phyloP scores from a whole-genome alignment of 2,888 invertebrate genomes.

The Heliconius charithonia region DNA sequence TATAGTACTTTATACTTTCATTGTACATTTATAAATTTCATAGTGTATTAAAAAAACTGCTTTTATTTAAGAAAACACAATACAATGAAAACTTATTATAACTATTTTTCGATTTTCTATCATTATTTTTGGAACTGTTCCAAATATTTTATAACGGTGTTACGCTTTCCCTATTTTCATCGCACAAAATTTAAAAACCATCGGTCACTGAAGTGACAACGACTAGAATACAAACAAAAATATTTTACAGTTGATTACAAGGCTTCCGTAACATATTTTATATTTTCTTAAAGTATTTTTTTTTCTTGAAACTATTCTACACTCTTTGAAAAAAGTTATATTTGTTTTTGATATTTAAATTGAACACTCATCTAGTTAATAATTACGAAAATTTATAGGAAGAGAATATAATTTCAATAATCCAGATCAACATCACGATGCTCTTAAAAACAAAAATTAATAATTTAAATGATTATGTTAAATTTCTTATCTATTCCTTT shows the following conservation, averaged over 20 bases:
- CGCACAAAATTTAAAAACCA: conserved; percentile 82
- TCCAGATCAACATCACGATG: too few species aligned
- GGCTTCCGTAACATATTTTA: conserved; percentile 53
- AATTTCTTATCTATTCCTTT: too few species aligned
- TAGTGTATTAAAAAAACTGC: too few species aligned
- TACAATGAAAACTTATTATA: conserved; percentile 55
- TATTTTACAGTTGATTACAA: conserved; percentile 81
- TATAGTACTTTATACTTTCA: too few species aligned
- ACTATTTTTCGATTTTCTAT: conserved; percentile 73
- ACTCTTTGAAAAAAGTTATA: too few species aligned
- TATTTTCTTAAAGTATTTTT: not conserved
- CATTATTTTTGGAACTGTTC: conserved; percentile 76
- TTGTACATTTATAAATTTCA: too few species aligned
- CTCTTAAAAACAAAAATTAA: too few species aligned
- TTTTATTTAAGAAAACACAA: conserved; percentile 45
- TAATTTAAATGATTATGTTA: too few species aligned
- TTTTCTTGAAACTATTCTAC: not conserved
- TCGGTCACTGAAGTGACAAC: conserved; percentile 82
- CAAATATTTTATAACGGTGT: conserved; percentile 78
- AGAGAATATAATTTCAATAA: too few species aligned
- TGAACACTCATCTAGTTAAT: too few species aligned
- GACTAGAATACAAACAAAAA: conserved; percentile 79
- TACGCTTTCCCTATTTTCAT: conserved; percentile 83
- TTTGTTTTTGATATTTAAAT: too few species aligned
- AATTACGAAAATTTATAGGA: too few species aligned